Evolutionary conservation across 2,113 vertebrate species (phyloP).

Genomic region (Psilopsiagon aymara): DNA sequence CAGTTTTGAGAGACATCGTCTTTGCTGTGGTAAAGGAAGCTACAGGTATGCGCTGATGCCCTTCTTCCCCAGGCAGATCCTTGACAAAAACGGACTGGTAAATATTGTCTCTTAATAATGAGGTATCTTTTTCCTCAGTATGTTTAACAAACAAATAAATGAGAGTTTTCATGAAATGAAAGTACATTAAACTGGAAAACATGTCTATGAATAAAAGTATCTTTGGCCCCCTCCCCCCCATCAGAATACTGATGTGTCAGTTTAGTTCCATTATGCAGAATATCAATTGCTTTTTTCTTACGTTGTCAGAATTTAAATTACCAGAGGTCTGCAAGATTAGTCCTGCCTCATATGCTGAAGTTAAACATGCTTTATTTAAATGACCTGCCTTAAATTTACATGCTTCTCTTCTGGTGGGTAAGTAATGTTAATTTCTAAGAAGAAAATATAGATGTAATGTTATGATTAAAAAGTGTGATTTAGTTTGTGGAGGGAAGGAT

Average conservation of each 20-base stretch:
- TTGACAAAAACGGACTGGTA: background rate
- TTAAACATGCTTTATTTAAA: background rate
- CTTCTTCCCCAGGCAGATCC: background rate
- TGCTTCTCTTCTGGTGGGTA: background rate
- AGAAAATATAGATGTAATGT: background rate
- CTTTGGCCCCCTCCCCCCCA: background rate
- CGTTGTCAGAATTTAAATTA: constrained; percentile 18
- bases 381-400: constrained; percentile 23
- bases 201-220: background rate
- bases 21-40: background rate
- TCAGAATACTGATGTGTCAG: background rate
- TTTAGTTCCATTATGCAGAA: background rate
- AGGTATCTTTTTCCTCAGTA: background rate
- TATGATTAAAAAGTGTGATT: background rate
- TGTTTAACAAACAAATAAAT: background rate
- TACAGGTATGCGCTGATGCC: background rate
- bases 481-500: background rate
- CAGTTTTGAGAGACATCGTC: background rate
- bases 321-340: background rate
- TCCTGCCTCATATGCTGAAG: constrained; percentile 7
- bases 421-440: constrained; percentile 14
- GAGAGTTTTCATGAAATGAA: background rate
- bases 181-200: background rate
- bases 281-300: background rate
- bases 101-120: background rate